Conservation (phyloP, 2,113 vertebrate species). For the Alouatta palliata region DNA sequence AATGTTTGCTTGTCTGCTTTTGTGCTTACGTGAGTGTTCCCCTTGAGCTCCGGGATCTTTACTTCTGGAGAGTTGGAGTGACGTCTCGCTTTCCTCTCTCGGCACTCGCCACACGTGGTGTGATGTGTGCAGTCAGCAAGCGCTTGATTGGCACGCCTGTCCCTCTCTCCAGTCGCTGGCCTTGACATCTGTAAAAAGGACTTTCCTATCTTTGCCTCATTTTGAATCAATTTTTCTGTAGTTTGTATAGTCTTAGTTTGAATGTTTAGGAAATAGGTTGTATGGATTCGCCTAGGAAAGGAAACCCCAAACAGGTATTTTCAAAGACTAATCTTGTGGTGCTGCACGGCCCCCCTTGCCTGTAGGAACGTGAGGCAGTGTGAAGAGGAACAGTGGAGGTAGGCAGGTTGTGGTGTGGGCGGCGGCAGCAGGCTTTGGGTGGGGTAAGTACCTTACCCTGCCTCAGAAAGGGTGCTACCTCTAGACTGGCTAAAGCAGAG, state of each 20-base stretch:
- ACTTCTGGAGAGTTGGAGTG: neutral
- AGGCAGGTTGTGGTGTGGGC: neutral
- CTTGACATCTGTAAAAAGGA: neutral
- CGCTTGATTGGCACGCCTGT: neutral
- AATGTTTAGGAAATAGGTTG: neutral
- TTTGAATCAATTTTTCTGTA: neutral
- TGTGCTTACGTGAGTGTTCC: rapidly evolving
- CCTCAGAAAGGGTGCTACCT: neutral
- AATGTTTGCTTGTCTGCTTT: neutral
- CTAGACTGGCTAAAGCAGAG: neutral
- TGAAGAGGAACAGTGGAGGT: neutral
- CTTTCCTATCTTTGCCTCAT: neutral
- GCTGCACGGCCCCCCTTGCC: neutral
- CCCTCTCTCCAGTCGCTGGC: neutral
- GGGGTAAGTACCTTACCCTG: neutral
- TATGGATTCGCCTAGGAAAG: neutral
- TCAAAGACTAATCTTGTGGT: neutral
- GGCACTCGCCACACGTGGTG: neutral
- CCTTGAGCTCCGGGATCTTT: neutral
- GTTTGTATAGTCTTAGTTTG: neutral
- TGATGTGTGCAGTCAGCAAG: neutral
- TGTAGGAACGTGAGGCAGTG: neutral
- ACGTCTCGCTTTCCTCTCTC: neutral
- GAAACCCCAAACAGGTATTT: neutral
- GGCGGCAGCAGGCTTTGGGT: neutral